Conservation (phyloP, 2,113 vertebrate genomes). For the Dasyprocta punctata region DNA sequence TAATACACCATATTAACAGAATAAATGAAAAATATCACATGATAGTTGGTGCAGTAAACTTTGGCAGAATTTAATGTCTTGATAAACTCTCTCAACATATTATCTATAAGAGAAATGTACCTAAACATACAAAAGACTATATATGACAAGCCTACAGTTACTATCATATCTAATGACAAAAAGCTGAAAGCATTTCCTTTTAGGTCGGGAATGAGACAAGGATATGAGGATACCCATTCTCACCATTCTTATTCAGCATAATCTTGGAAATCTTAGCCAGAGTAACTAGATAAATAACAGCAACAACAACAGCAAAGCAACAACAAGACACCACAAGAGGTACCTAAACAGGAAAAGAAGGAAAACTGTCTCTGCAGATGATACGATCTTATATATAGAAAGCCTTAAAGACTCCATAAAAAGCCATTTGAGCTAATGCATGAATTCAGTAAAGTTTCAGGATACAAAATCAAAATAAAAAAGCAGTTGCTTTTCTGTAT, state of each 20-base stretch:
- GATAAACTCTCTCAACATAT: not conserved
- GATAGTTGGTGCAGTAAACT: not conserved
- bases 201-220: not conserved
- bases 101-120: not conserved
- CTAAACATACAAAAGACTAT: not conserved
- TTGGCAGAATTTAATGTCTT: not conserved
- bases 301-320: not conserved
- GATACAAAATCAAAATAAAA: not conserved
- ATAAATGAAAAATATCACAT: not conserved
- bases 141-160: not conserved
- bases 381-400: not conserved
- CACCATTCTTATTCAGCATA: not conserved
- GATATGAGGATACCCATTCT: not conserved
- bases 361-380: not conserved
- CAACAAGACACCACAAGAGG: not conserved
- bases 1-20: not conserved
- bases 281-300: not conserved
- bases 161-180: not conserved
- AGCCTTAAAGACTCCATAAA: not conserved
- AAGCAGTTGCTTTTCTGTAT: not conserved
- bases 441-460: not conserved
- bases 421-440: not conserved
- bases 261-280: not conserved
- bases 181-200: not conserved
- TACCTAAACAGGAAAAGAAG: not conserved